Conservation (phyloP, 2,113 vertebrate genomes). For the Cryptomyrus ogoouensis region DNA sequence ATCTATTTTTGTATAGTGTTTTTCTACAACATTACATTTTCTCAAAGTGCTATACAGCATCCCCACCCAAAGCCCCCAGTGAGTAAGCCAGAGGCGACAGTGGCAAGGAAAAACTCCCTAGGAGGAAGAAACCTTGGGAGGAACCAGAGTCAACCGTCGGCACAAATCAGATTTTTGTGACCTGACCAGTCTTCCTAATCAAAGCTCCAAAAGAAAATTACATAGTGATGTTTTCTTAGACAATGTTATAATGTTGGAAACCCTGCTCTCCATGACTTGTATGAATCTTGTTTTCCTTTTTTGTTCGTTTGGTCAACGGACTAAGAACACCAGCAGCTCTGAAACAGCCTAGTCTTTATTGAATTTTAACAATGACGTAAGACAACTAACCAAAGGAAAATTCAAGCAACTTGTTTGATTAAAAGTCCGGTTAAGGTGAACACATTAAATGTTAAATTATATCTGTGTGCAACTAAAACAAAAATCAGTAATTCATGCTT, state of each 20-base stretch:
- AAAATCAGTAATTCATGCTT: constrained; percentile 76
- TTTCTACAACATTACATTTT: neutral
- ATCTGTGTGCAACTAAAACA: constrained; percentile 58
- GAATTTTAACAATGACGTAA: constrained; percentile 8
- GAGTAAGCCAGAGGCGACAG: neutral
- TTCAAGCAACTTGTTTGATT: constrained; percentile 16
- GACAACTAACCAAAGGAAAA: constrained; percentile 11
- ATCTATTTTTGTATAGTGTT: neutral
- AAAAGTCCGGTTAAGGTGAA: constrained; percentile 48
- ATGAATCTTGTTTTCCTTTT: neutral
- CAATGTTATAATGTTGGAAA: neutral
- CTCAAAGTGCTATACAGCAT: neutral
- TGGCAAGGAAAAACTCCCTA: neutral
- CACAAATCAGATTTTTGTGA: neutral
- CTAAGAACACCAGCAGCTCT: neutral
- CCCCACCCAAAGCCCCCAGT: neutral
- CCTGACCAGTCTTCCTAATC: neutral
- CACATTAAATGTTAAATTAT: constrained; percentile 57
- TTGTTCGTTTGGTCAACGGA: neutral
- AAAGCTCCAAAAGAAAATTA: neutral
- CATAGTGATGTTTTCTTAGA: neutral
- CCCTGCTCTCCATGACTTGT: neutral
- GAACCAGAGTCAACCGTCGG: neutral
- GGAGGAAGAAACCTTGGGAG: neutral
- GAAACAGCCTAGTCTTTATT: constrained; percentile 22